These are phyloP conservation scores for Heliconius erato DNA, from an alignment of 2,888 invertebrate genomes.

Conservation along the genomic window DNA sequence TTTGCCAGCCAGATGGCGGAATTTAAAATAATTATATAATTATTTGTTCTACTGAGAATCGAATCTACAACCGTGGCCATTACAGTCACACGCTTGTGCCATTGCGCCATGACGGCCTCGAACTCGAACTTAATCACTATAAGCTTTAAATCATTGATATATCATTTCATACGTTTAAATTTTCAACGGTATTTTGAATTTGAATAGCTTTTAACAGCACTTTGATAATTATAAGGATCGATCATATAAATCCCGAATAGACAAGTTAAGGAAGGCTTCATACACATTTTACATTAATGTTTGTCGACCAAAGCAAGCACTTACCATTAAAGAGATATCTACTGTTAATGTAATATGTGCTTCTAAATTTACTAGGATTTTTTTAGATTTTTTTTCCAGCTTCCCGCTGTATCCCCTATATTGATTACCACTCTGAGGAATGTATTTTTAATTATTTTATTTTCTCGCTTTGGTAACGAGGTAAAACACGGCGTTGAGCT, in stretches of 20 bases:
- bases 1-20: background rate
- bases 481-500: too few species aligned
- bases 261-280: constrained; percentile 13
- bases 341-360: background rate
- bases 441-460: too few species aligned
- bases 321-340: constrained; percentile 23
- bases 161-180: background rate
- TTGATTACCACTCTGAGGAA: too few species aligned
- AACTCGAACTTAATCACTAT: too few species aligned
- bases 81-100: too few species aligned
- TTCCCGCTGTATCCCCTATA: too few species aligned
- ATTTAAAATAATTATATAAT: too few species aligned
- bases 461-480: background rate
- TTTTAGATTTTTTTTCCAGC: too few species aligned
- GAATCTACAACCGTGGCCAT: too few species aligned
- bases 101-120: too few species aligned
- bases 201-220: constrained; percentile 20
- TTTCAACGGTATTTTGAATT: constrained; percentile 15
- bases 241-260: constrained; percentile 14
- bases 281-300: constrained; percentile 8
- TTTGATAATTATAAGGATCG: constrained; percentile 17
- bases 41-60: too few species aligned
- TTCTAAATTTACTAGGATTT: constrained; percentile 7
- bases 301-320: constrained; percentile 15
- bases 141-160: too few species aligned